Evolutionary conservation across 2,113 vertebrate genomes (phyloP).

Genomic region (Paradoxurus hermaphroditus): DNA sequence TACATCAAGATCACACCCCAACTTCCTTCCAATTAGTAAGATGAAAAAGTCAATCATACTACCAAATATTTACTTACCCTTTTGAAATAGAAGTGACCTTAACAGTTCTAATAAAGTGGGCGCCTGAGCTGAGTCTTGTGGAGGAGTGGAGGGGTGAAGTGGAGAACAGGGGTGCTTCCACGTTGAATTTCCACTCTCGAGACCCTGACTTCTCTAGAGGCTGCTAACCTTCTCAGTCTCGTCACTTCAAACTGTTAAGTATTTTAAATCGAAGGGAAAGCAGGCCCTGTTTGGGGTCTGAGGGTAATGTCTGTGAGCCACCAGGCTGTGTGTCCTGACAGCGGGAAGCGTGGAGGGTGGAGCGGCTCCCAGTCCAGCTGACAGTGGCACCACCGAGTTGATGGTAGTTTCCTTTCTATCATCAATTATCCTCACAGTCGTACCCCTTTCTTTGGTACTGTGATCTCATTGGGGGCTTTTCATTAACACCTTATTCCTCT

Average conservation of each 20-base stretch:
- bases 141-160: not conserved
- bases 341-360: not conserved
- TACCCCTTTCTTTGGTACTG: not conserved
- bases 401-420: not conserved
- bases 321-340: not conserved
- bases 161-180: not conserved
- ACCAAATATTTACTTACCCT: not conserved
- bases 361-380: not conserved
- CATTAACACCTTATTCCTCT: not conserved
- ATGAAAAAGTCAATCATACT: not conserved
- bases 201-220: not conserved
- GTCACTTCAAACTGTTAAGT: not conserved
- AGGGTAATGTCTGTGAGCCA: not conserved
- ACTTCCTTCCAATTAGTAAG: not conserved
- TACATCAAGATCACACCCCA: not conserved
- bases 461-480: conserved; percentile 7
- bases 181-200: not conserved
- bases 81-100: not conserved
- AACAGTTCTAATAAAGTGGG: not conserved
- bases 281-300: not conserved
- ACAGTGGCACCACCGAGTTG: not conserved
- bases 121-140: not conserved
- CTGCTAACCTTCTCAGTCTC: not conserved
- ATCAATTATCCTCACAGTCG: not conserved
- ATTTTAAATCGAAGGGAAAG: not conserved